Base-by-base conservation (phyloP, 2,113 vertebrate species). In the Macquaria australasica region DNA sequence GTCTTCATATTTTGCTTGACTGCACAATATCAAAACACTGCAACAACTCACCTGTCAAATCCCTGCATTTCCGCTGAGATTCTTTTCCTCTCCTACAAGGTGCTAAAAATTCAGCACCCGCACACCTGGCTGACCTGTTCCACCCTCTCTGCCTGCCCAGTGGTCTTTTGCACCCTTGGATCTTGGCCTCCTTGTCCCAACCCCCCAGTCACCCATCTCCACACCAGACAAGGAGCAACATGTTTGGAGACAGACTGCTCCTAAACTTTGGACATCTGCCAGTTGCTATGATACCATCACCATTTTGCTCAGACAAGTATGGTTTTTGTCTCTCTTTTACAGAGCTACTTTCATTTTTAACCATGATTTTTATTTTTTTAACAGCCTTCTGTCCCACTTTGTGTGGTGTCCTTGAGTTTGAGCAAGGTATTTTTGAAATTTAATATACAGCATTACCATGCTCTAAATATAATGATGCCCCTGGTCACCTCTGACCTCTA, bases 221-320 rank as follows among this genome's bases (percentile, higher is more conserved):
- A 48, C 81, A 70, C 43, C 59, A 63, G 43, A 6, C 73, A 59
- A 31, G 64, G 68, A 45, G 66, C 59, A 75, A 28, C 51, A 2
- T 63, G 77, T 86, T 79, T 60, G 62, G 18, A 74, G 63, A 66
- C 81, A 77, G 58, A 82, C 66, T 45, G 28, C 77, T 83, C 41
- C 51, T 56, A 58, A 79, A 85, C 72, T 84, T 84, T 90, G 86
- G 85, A 89, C 45, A 6, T 41, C 70, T 86, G 84, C 75, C 79
- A 83, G 86, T 89, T 92, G 89, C 87, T 89, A 88, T 84, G 89
- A 86, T 89, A 90, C 89, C 70, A 56, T 81, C 51, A 53, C 64
- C 31, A 34, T 68, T 88, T 83, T 60, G 14, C 59, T 80, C 25
- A 55, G 34, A 83, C 50, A 75, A 25, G 28, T 69, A 4, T 67